These are phyloP conservation scores for Tachina fera DNA, from an alignment of 2,888 invertebrate genomes.

Conservation along the genomic window DNA sequence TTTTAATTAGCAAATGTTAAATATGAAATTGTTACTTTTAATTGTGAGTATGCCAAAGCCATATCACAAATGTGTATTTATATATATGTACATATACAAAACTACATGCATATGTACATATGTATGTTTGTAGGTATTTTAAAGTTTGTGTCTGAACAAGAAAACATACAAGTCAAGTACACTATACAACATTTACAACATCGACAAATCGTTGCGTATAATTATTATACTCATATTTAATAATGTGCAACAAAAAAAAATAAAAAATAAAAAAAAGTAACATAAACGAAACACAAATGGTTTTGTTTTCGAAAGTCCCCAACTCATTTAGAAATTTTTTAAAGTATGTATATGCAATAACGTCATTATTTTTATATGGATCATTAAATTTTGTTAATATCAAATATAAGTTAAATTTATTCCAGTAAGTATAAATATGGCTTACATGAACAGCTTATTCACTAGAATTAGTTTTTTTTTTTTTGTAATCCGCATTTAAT, in stretches of 20 bases:
- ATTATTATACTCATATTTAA: not conserved
- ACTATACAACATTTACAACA: not conserved
- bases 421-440: not conserved
- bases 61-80: not conserved
- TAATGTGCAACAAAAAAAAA: conserved; percentile 15
- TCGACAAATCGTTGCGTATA: not conserved
- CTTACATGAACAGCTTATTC: conserved; percentile 35
- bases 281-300: conserved; percentile 18
- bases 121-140: too few species aligned
- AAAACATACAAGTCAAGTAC: conserved; percentile 38
- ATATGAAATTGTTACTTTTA: not conserved
- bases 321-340: conserved; percentile 46
- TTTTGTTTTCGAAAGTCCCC: conserved; percentile 24
- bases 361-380: not conserved
- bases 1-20: conserved; percentile 36
- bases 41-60: not conserved
- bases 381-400: conserved; percentile 15
- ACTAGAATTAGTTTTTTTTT: not conserved
- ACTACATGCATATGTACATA: too few species aligned
- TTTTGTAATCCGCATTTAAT: not conserved
- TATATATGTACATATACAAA: too few species aligned
- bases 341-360: conserved; percentile 26
- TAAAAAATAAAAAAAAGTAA: not conserved
- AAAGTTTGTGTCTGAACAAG: conserved; percentile 4
- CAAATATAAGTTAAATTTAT: not conserved